Conservation (phyloP, 2,797 vertebrate species). For the Argentina silus region DNA sequence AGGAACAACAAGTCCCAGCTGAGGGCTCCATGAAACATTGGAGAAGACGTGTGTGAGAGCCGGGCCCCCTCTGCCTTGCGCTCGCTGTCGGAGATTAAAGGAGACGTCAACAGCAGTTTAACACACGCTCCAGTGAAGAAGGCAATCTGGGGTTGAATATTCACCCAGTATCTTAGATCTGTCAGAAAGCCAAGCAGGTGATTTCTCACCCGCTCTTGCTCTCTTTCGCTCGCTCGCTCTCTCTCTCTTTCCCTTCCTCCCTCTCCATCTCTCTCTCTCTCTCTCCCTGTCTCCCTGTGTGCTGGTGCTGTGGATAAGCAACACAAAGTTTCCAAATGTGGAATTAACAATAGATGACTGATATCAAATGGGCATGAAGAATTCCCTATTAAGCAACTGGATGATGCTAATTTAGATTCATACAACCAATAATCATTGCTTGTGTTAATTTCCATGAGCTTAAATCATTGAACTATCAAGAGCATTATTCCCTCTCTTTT, state of each 20-base stretch:
- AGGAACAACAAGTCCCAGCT: slow-evolving; percentile 48
- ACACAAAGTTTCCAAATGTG: slow-evolving; percentile 29
- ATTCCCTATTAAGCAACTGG: slow-evolving; percentile 49
- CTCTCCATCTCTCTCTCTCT: too few species aligned
- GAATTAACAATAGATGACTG: slow-evolving; percentile 37
- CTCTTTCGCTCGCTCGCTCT: too few species aligned
- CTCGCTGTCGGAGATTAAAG: slow-evolving; percentile 79
- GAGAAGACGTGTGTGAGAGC: slow-evolving; percentile 63
- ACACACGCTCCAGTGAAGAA: slow-evolving; percentile 72
- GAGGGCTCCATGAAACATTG: slow-evolving; percentile 66
- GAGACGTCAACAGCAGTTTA: slow-evolving; percentile 81
- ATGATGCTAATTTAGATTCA: slow-evolving; percentile 65
- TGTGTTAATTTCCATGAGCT: slow-evolving; percentile 53
- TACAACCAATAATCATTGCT: slow-evolving; percentile 61
- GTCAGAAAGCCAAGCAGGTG: slow-evolving; percentile 75
- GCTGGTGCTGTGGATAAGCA: slow-evolving; percentile 52
- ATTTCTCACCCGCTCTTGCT: slow-evolving; percentile 57
- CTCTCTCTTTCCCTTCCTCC: too few species aligned
- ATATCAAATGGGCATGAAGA: slow-evolving; percentile 50
- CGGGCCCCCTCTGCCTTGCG: slow-evolving; percentile 50
- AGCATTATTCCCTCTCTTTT: slow-evolving; percentile 62
- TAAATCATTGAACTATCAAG: slow-evolving; percentile 61
- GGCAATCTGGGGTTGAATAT: slow-evolving; percentile 65
- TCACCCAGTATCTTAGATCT: slow-evolving; percentile 70
- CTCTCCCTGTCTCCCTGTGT: slow-evolving; percentile 38